These are phyloP conservation scores for Malurus cyaneus DNA, from an alignment of 2,113 vertebrate genomes.

Conservation along the genomic window DNA sequence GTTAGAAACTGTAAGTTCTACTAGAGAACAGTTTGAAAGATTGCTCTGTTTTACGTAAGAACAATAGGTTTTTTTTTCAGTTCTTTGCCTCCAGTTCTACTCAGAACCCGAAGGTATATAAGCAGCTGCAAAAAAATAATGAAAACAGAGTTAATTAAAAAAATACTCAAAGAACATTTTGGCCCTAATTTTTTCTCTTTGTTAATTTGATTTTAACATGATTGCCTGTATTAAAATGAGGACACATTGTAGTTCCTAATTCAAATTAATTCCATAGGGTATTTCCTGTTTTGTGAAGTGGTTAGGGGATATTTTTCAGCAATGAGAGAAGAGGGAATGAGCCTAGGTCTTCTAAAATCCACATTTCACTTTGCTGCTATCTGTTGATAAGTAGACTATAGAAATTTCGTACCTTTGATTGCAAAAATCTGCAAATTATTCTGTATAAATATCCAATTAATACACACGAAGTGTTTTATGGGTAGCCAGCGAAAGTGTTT, in stretches of 20 bases:
- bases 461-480: neutral
- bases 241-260: neutral
- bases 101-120: slow-evolving; percentile 12
- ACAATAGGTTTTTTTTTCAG: neutral
- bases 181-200: neutral
- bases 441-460: neutral
- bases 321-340: neutral
- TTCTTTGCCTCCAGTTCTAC: neutral
- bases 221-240: slow-evolving; percentile 1
- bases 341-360: neutral
- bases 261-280: neutral
- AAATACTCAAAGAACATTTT: slow-evolving; percentile 28
- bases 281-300: neutral
- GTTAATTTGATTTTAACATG: slow-evolving; percentile 38
- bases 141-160: slow-evolving; percentile 13
- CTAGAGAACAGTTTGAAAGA: neutral
- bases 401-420: neutral
- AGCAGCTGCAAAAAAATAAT: slow-evolving; percentile 13
- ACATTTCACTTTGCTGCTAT: neutral
- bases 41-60: fast-evolving
- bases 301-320: neutral
- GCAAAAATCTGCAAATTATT: neutral
- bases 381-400: neutral
- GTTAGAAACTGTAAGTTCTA: neutral
- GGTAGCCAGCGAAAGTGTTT: neutral